Percentiles rank a stretch among this genome's conserved stretches.
phyloP scores from a whole-genome alignment of 2,888 invertebrate genomes.

The Lasioglossum pauxillum region DNA sequence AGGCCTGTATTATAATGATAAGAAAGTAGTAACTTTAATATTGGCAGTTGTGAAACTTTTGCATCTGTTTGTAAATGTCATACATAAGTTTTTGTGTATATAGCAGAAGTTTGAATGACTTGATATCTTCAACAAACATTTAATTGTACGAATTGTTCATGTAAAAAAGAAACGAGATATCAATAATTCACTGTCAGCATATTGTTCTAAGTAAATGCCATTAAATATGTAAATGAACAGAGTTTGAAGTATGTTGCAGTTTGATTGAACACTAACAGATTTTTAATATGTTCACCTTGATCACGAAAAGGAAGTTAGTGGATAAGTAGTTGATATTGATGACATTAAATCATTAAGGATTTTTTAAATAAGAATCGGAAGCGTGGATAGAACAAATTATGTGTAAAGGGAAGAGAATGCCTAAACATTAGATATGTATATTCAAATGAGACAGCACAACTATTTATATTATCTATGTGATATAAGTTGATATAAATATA shows the following conservation, averaged over 20 bases:
- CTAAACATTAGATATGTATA: slow-evolving; percentile 70
- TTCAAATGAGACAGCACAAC: slow-evolving; percentile 62
- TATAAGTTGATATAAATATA: slow-evolving; percentile 72
- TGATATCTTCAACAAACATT: slow-evolving; percentile 29
- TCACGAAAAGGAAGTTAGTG: background rate
- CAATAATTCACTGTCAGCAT: background rate
- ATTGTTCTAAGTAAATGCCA: slow-evolving; percentile 17
- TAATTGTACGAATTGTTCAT: slow-evolving; percentile 5
- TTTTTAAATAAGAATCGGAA: slow-evolving; percentile 36
- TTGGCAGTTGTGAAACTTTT: slow-evolving; percentile 48
- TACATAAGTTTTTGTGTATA: slow-evolving; percentile 43
- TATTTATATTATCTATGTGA: slow-evolving; percentile 71
- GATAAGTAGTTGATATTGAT: slow-evolving; percentile 25
- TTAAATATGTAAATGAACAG: slow-evolving; percentile 1
- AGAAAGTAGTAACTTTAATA: slow-evolving; percentile 61
- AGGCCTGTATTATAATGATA: slow-evolving; percentile 68
- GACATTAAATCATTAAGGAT: slow-evolving; percentile 31
- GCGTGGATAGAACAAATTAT: slow-evolving; percentile 36
- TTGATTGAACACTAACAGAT: slow-evolving; percentile 22
- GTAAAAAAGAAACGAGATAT: slow-evolving; percentile 17
- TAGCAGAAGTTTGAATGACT: slow-evolving; percentile 36
- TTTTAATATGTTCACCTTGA: slow-evolving; percentile 33
- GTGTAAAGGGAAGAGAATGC: slow-evolving; percentile 55
- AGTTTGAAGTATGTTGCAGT: slow-evolving; percentile 16
- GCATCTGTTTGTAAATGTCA: slow-evolving; percentile 48